These are phyloP conservation scores for Menidia beryllina DNA, from an alignment of 2,113 vertebrate genomes.

Conservation along the genomic window DNA sequence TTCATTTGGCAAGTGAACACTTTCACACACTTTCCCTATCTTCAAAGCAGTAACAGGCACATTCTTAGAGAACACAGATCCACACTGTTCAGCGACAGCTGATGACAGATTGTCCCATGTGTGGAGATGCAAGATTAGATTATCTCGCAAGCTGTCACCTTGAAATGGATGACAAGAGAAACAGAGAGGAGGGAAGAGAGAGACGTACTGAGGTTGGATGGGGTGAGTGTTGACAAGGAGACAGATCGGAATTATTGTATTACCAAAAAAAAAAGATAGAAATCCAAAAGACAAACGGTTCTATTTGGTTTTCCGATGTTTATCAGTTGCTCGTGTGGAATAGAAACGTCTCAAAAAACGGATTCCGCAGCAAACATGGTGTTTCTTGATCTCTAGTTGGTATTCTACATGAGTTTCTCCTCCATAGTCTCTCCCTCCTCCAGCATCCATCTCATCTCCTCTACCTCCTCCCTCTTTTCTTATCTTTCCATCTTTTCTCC, in stretches of 20 bases:
- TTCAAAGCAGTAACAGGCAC: neutral
- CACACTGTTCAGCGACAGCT: constrained; percentile 2
- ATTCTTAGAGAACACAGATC: constrained; percentile 9
- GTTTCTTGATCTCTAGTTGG: constrained; percentile 38
- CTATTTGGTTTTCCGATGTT: neutral
- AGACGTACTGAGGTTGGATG: neutral
- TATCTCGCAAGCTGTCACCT: constrained; percentile 57
- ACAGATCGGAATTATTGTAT: constrained; percentile 1
- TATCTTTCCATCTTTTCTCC: neutral
- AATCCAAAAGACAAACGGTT: neutral
- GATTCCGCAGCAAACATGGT: constrained; percentile 21
- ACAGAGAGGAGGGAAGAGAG: neutral
- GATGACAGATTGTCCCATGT: constrained; percentile 44
- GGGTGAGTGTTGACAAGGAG: neutral
- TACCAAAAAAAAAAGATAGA: neutral
- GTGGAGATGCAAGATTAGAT: constrained; percentile 46
- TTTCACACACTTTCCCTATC: neutral
- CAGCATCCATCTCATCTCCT: constrained; percentile 8
- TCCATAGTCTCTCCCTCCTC: constrained; percentile 2
- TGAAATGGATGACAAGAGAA: constrained; percentile 40
- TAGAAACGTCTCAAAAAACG: neutral
- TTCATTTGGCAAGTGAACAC: neutral
- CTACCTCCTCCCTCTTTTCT: neutral
- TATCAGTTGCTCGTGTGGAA: neutral
- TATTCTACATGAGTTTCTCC: constrained; percentile 50